Base-by-base conservation (phyloP, 2,888 invertebrate species). In the Drosophila tripunctata region DNA sequence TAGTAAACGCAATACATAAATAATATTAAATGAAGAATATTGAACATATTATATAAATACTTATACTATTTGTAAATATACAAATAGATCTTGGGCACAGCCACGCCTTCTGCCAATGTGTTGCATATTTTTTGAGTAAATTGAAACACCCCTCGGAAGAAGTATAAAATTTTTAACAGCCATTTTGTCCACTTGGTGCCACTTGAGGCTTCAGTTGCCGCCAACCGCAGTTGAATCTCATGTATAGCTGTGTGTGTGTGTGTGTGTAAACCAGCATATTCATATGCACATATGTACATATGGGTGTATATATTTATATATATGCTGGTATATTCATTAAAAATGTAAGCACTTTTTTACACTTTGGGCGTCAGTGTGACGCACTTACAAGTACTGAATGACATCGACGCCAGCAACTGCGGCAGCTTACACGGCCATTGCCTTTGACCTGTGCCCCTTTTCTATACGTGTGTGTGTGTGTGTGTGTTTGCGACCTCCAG, bases 261-360 rank as follows among this genome's bases (percentile, higher is more conserved):
- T 40, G 33, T 50, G 21, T 41, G 30, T 38, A 40, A 19, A 12
- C 40, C 17, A 12, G 35, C 30, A 27, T 15, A 27, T 40, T 27
- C 30, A 27, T 15, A 27, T 40, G 3, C 2, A 15, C 14, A 43
- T 43, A 43, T 36, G 44, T 36, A 38, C 35, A 22, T 51, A 40
- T 14, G 21, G 22, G 10, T 40, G 19, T 27, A 7, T 22, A 24
- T 44, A 44, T 45, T 36, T 27, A 36, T 44, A 27, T 36, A 21
- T 48, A 35, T n/a, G 36, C 27, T 33, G 24, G 38, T 14, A 71
- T 60, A 64, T 71, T 78, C 72, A 78, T 78, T 75, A 68, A 75
- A 72, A 71, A 78, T 76, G 56, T 64, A 66, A 81, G 78, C 66
- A 73, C 74, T 76, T 71, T 81, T 81, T 78, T 81, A 73, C 76